These are phyloP conservation scores for Sisyra nigra DNA, from an alignment of 2,888 invertebrate genomes.

Conservation along the genomic window DNA sequence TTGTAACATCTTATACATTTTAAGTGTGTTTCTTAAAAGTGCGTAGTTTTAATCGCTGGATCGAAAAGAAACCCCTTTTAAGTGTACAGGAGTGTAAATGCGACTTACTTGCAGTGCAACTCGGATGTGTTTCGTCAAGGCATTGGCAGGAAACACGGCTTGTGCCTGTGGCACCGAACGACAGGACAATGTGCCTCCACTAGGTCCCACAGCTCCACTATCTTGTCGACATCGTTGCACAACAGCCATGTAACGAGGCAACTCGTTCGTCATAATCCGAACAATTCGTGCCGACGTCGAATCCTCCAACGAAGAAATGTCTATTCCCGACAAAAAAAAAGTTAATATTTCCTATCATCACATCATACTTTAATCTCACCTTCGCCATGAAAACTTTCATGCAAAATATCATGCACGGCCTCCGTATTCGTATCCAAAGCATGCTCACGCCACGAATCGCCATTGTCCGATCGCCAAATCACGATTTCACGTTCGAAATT, in stretches of 20 bases:
- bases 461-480: slow-evolving; percentile 90
- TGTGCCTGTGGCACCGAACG: slow-evolving; percentile 80
- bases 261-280: slow-evolving; percentile 87
- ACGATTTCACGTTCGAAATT: slow-evolving; percentile 94
- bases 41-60: too few relatives aligned
- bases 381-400: slow-evolving; percentile 80
- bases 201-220: slow-evolving; percentile 91
- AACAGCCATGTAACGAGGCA: slow-evolving; percentile 96
- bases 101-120: slow-evolving; percentile 74
- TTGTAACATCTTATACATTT: too few relatives aligned
- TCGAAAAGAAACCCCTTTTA: too few relatives aligned
- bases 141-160: slow-evolving; percentile 80
- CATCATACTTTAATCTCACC: slow-evolving; percentile 26
- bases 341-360: background rate
- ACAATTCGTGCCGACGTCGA: slow-evolving; percentile 80
- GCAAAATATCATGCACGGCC: slow-evolving; percentile 79
- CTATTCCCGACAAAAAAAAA: background rate
- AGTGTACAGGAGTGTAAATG: background rate
- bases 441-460: slow-evolving; percentile 97
- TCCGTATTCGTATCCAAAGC: slow-evolving; percentile 71
- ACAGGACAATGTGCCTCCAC: slow-evolving; percentile 93
- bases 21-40: too few relatives aligned
- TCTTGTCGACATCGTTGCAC: slow-evolving; percentile 91
- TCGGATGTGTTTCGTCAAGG: slow-evolving; percentile 97
- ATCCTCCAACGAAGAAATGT: slow-evolving; percentile 55